Evolutionary conservation across 1,140 invertebrate genomes (phyloP), one percentile per base, ranked within the genome.

Genomic region (Coptotermes formosanus): DNA sequence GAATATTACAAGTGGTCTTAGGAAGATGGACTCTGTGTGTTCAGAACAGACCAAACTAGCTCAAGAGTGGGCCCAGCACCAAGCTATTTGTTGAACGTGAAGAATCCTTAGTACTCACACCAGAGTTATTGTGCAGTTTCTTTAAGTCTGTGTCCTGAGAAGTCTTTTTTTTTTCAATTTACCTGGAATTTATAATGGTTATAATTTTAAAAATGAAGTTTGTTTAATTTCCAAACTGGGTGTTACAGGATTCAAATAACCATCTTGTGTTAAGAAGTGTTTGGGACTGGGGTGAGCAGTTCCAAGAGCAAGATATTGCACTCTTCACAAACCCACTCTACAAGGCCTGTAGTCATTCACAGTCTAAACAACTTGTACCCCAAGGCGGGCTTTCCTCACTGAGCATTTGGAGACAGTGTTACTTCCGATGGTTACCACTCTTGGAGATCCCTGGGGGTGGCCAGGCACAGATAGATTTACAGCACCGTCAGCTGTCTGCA

Each of bases 341-440:
- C 75, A 44, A 75, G 21, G 25, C 64, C 25, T 75, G 64, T 30
- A 82, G 30, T 64, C 88, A 64, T 89, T 88, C 86, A 64, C 88
- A 43, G 75, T 21, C 43, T 23, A 30, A 30, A 14, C 44, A 75
- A 52, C 85, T 91, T 16, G 84, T 86, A 43, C 87, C 94, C 3
- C 89, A 92, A 25, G 91, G 91, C 55, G 89, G 90, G 32, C 91
- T 96, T 81, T 90, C 94, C 12, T 91, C 90, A 87, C 90, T 97
- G 87, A 94, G 96, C 84, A 89, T 98, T n/a, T 98, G 97, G 97
- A 92, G 93, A 82, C 96, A 97, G 89, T 98, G 96, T 91, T 98
- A 97, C 91, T 95, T 96, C 88, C 94, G 97, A 4, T 98, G 97
- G 96, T 93, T 97, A 89, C 94, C 95, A 11, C 93, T 96, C 21